A percentile compares a stretch with the other conserved stretches of the same genome.
phyloP scores from a whole-genome alignment of 2,888 invertebrate species.

The Nycteola revayana region DNA sequence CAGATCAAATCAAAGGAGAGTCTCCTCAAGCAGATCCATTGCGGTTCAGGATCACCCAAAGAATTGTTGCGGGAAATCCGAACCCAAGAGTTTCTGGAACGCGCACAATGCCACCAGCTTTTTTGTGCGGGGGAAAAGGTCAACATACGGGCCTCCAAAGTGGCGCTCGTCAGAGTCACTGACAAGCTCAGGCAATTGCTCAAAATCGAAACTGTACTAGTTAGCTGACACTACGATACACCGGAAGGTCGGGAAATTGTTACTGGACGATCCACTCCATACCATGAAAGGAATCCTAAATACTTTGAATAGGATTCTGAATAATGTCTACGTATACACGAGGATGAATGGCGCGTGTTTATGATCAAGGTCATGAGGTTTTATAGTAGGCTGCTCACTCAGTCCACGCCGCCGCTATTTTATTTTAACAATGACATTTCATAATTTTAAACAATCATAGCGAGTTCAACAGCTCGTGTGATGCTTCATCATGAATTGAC shows the following conservation, averaged over 20 bases:
- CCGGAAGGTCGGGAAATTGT: conserved; percentile 7
- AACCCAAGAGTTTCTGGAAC: conserved; percentile 90
- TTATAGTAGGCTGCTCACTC: too few species aligned
- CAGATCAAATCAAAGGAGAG: conserved; percentile 92
- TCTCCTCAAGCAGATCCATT: conserved; percentile 87
- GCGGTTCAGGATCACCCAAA: conserved; percentile 81
- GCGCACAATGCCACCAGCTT: conserved; percentile 90
- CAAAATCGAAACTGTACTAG: conserved; percentile 89
- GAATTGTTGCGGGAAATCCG: conserved; percentile 85
- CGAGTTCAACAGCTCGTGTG: too few species aligned
- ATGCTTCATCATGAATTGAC: too few species aligned
- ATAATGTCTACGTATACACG: too few species aligned
- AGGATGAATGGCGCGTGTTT: too few species aligned
- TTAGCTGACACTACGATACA: conserved; percentile 79
- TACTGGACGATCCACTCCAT: conserved; percentile 11
- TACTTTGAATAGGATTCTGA: too few species aligned
- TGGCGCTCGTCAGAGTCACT: conserved; percentile 91
- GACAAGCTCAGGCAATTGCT: conserved; percentile 91
- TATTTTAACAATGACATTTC: too few species aligned
- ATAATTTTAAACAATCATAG: too few species aligned
- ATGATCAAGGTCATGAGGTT: too few species aligned
- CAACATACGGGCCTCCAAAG: conserved; percentile 90
- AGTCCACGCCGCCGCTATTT: not conserved
- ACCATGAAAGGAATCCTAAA: conserved; percentile 3
- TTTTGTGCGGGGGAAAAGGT: conserved; percentile 90